Percentiles rank a stretch among this genome's conserved stretches.
phyloP scores from a whole-genome alignment of 2,797 vertebrate genomes.

The Nyctibius grandis region DNA sequence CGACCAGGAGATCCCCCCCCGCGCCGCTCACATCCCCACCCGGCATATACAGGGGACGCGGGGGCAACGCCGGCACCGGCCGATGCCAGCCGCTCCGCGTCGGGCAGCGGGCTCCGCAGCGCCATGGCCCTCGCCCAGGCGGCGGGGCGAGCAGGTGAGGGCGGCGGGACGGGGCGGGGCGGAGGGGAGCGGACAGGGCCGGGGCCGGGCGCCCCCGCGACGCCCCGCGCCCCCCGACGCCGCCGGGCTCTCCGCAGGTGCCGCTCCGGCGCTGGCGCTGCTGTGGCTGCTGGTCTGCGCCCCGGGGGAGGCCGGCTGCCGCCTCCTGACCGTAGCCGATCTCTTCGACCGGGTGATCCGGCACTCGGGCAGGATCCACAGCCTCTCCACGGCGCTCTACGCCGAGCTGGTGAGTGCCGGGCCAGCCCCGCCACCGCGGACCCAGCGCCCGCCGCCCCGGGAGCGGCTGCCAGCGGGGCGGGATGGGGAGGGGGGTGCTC shows the following conservation, averaged over 20 bases:
- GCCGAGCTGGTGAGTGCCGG: conserved; percentile 73
- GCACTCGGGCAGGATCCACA: conserved; percentile 78
- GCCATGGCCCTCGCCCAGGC: neutral
- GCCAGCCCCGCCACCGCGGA: neutral
- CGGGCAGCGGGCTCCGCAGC: neutral
- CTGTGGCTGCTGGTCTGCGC: conserved; percentile 67
- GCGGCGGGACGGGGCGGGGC: neutral
- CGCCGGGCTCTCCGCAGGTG: neutral
- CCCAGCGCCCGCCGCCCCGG: neutral
- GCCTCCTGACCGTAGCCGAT: conserved; percentile 69
- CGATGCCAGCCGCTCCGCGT: neutral
- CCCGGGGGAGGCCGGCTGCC: conserved; percentile 56
- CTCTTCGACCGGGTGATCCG: conserved; percentile 83
- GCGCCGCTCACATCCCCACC: neutral
- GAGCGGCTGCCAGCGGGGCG: neutral
- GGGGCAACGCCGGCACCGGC: neutral
- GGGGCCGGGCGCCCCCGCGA: too few relatives aligned
- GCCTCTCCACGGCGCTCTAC: conserved; percentile 79
- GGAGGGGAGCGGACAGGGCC: neutral
- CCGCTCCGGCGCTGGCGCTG: conserved; percentile 36
- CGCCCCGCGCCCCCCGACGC: neutral
- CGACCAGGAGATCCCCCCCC: neutral
- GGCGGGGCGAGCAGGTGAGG: neutral
- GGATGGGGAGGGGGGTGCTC: neutral
- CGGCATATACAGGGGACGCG: neutral